A percentile compares a stretch with the other conserved stretches of the same genome.
These are phyloP conservation scores for Sphecodes monilicornis DNA, from an alignment of 2,888 invertebrate species.

Conservation along the genomic window DNA sequence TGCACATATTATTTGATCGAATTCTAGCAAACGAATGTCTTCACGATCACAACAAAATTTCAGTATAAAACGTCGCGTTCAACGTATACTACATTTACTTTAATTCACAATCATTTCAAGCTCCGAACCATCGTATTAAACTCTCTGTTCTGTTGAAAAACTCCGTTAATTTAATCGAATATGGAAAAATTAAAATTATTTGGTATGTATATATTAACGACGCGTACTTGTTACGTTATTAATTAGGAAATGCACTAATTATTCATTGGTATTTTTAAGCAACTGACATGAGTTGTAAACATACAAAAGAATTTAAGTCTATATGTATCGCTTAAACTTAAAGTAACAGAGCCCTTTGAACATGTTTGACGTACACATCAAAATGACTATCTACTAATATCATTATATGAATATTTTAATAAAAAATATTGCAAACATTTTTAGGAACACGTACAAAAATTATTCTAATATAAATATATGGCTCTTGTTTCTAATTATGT, in stretches of 20 bases:
- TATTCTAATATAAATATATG: conserved; percentile 56
- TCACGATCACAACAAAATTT: neutral
- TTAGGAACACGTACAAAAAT: conserved; percentile 57
- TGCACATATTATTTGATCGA: neutral
- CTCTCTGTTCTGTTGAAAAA: conserved; percentile 8
- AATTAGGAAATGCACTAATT: conserved; percentile 46
- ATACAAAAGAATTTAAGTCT: conserved; percentile 33
- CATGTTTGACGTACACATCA: conserved; percentile 37
- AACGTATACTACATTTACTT: neutral
- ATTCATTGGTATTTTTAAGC: conserved; percentile 46
- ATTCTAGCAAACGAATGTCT: neutral
- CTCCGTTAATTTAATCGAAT: conserved; percentile 19
- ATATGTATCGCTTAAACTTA: conserved; percentile 48
- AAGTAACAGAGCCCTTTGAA: conserved; percentile 59
- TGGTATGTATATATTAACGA: conserved; percentile 19
- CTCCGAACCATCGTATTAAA: conserved; percentile 7
- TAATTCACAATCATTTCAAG: neutral
- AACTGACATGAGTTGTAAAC: conserved; percentile 30
- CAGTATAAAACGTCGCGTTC: neutral
- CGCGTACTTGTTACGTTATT: conserved; percentile 25
- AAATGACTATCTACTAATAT: conserved; percentile 38
- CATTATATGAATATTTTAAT: conserved; percentile 48
- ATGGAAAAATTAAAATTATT: conserved; percentile 31
- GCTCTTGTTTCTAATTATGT: conserved; percentile 34
- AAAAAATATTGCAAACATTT: conserved; percentile 49